phyloP scores from a whole-genome alignment of 2,113 vertebrate species.

The Craseonycteris thonglongyai region DNA sequence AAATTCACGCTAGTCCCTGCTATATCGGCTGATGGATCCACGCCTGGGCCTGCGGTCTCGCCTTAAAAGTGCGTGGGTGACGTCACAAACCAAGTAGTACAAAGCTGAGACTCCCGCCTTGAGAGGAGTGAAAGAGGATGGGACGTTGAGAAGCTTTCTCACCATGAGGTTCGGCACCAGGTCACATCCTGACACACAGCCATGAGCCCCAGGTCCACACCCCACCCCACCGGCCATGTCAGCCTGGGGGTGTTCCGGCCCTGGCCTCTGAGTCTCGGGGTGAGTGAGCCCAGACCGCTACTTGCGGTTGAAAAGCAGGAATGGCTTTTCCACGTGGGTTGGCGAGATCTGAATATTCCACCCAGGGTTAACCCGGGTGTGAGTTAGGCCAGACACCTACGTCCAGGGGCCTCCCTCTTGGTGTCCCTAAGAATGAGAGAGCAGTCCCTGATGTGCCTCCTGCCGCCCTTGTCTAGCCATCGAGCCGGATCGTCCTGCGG shows the following conservation, averaged over 20 bases:
- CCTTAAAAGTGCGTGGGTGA: fast-evolving
- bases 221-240: fast-evolving
- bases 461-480: background rate
- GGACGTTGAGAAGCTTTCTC: background rate
- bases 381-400: background rate
- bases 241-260: background rate
- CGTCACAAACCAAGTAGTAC: no score
- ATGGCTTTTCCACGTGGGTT: background rate
- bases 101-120: background rate
- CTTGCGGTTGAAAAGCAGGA: background rate
- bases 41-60: background rate
- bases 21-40: fast-evolving
- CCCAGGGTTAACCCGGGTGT: background rate
- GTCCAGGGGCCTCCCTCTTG: background rate
- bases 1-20: background rate
- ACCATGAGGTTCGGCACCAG: background rate
- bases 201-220: fast-evolving
- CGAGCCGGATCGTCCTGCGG: background rate
- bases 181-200: fast-evolving
- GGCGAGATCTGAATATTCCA: background rate
- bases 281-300: background rate
- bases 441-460: background rate
- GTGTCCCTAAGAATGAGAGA: background rate
- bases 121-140: background rate
- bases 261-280: background rate